Conservation (phyloP, 2,797 vertebrate genomes). For the Remorina albescens region DNA sequence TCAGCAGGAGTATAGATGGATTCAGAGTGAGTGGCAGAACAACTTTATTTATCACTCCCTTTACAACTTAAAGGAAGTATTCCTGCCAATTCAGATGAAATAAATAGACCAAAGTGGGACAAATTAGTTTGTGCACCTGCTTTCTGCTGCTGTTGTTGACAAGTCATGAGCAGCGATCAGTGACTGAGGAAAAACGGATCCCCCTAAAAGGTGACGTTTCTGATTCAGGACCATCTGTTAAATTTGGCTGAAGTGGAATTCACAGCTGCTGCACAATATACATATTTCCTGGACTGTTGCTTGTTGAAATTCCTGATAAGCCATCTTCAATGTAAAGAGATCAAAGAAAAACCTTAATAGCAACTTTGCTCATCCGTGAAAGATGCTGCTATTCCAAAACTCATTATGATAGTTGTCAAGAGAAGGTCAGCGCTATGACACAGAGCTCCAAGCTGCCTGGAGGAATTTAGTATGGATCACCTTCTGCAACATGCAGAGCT, state of each 20-base stretch:
- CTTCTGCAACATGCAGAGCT: slow-evolving; percentile 71
- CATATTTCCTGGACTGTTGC: slow-evolving; percentile 4
- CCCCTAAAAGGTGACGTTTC: slow-evolving; percentile 5
- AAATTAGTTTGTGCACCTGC: slow-evolving; percentile 9
- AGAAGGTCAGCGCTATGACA: slow-evolving; percentile 79
- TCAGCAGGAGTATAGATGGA: slow-evolving; percentile 25
- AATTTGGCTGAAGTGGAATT: not conserved
- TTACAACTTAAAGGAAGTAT: slow-evolving; percentile 43
- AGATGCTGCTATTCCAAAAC: slow-evolving; percentile 67
- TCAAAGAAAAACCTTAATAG: slow-evolving; percentile 57
- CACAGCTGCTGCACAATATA: slow-evolving; percentile 3
- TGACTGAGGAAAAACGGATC: slow-evolving; percentile 8
- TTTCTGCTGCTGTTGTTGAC: slow-evolving; percentile 24
- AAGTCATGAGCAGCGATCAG: not conserved
- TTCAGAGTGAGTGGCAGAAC: slow-evolving; percentile 47
- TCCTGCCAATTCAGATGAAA: slow-evolving; percentile 20
- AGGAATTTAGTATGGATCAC: slow-evolving; percentile 81
- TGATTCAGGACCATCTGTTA: not conserved
- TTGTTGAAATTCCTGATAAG: slow-evolving; percentile 10
- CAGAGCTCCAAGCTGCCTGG: slow-evolving; percentile 70
- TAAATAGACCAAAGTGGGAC: slow-evolving; percentile 27
- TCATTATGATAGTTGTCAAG: slow-evolving; percentile 78
- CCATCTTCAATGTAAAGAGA: slow-evolving; percentile 16
- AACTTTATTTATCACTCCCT: slow-evolving; percentile 33
- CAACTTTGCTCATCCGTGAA: slow-evolving; percentile 64